These are phyloP conservation scores for Oreonectes daqikongensis DNA, from an alignment of 2,797 vertebrate species.

Conservation along the genomic window DNA sequence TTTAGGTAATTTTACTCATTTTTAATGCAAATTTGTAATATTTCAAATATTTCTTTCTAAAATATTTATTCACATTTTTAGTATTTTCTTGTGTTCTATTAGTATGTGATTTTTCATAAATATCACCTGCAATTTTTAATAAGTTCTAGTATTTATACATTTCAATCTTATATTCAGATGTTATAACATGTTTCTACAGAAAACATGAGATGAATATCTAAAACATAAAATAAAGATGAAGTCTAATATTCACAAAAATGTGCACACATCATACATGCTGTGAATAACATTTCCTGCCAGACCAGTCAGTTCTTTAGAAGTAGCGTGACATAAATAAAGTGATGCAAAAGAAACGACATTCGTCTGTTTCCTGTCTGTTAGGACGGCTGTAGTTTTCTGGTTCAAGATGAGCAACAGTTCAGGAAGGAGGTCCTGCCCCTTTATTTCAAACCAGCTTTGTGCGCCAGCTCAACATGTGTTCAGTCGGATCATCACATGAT, in stretches of 20 bases:
- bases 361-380: slow-evolving; percentile 33
- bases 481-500: neutral
- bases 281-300: slow-evolving; percentile 2
- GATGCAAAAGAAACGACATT: slow-evolving; percentile 5
- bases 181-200: neutral
- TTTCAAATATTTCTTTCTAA: too few species aligned
- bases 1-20: too few species aligned
- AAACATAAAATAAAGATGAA: neutral
- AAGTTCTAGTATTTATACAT: neutral
- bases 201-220: neutral
- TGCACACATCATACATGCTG: neutral
- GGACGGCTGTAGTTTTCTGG: slow-evolving; percentile 57
- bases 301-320: slow-evolving; percentile 14
- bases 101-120: neutral
- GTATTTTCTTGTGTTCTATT: neutral
- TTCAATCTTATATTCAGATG: neutral
- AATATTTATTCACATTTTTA: too few species aligned
- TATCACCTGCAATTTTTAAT: too few species aligned
- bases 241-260: neutral
- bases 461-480: slow-evolving; percentile 60
- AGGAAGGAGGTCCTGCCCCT: slow-evolving; percentile 58
- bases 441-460: slow-evolving; percentile 61
- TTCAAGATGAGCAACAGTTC: slow-evolving; percentile 54
- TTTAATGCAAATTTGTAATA: neutral
- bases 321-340: neutral